phyloP scores from a whole-genome alignment of 2,888 invertebrate genomes.

The Ellobium chinense region DNA sequence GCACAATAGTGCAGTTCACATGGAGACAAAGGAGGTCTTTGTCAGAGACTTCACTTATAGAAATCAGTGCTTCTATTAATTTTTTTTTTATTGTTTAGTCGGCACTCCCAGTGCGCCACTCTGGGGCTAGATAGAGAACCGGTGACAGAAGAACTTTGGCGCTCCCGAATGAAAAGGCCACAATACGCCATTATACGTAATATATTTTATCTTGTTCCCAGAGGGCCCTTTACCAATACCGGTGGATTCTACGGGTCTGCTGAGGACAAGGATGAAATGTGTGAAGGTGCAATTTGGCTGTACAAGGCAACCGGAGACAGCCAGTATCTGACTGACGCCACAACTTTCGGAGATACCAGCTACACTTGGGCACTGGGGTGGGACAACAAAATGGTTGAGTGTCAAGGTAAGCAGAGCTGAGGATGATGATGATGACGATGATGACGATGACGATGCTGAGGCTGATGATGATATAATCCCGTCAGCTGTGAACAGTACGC shows the following conservation, averaged over 20 bases:
- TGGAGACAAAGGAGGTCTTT: too few species aligned
- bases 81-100: too few species aligned
- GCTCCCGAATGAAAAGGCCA: too few species aligned
- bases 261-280: conserved; percentile 69
- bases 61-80: too few species aligned
- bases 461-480: neutral
- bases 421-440: neutral
- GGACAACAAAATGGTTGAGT: conserved; percentile 66
- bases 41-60: too few species aligned
- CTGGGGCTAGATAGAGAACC: too few species aligned
- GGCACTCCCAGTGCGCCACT: too few species aligned
- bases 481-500: neutral
- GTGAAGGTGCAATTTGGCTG: conserved; percentile 67
- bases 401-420: conserved; percentile 56
- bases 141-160: too few species aligned
- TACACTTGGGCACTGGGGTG: conserved; percentile 66
- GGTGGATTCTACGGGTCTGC: conserved; percentile 54
- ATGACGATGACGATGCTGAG: neutral
- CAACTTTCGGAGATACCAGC: conserved; percentile 51
- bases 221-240: too few species aligned
- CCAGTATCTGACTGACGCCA: conserved; percentile 63
- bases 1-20: too few species aligned
- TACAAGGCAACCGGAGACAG: conserved; percentile 64
- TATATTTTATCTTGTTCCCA: too few species aligned
- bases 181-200: too few species aligned